Evolutionary conservation across 2,888 invertebrate genomes (phyloP), one percentile per base, ranked within the genome.

Genomic region (Eustalomyia histrio): DNA sequence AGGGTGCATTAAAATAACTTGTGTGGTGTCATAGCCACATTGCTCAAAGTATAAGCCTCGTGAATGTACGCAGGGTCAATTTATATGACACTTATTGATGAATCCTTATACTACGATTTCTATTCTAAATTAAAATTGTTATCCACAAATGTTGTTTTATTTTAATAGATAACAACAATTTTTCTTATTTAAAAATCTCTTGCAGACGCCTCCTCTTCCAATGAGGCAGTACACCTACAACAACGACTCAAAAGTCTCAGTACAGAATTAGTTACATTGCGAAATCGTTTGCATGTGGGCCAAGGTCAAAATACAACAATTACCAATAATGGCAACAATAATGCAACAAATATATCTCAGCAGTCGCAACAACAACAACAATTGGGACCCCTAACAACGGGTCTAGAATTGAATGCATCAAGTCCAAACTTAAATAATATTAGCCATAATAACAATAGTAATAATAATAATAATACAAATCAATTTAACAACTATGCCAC

Each of bases 201-300:
- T 92, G 1, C 93, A 97, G 97, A 97, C 95, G 97, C 97, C 87
- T 96, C 97, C 87, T 97, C 97, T 83, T 97, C 97, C 87, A 97
- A 97, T 93, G 97, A 97, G 93, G 97, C 97, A 86, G 97, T 97
- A 87, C 97, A 97, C 91, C 92, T 97, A 89, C 97, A 97, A 92
- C 97, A 97, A 91, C 94, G 97, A 86, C 93, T 97, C 89, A 95
- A 96, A 89, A 97, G 95, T 91, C 93, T 97, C 85, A 96, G 96
- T 92, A 95, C 97, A 85, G 97, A 97, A 92, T 92, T 97, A 92
- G 96, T 97, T 89, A 97, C 97, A 85, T 93, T 97, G 90, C 93
- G 97, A 86, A 97, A 97, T 92, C 94, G 96, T 85, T 93, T 97
- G 89, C 96, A 97, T 92, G 96, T 96, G 87, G 95, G 92, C 85